Evolutionary conservation across 2,888 invertebrate species (phyloP).

Genomic region (Aspidiotus destructor): DNA sequence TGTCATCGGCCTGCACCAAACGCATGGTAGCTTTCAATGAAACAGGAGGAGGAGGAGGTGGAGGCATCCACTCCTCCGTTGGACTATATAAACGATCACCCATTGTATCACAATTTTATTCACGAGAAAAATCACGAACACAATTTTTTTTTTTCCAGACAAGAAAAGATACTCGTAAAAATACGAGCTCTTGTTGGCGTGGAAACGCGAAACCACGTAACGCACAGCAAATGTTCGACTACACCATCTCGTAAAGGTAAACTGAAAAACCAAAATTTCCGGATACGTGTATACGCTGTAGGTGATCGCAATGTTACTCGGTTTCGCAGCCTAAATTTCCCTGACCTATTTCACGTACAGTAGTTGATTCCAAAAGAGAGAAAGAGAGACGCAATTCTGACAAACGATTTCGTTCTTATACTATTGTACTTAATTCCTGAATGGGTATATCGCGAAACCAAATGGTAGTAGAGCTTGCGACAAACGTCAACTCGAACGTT

Average conservation of each 20-base stretch:
- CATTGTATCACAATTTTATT: constrained; percentile 15
- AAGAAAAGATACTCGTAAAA: not conserved
- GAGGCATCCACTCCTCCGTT: constrained; percentile 29
- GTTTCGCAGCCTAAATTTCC: constrained; percentile 16
- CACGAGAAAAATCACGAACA: constrained; percentile 1
- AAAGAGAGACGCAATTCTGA: not conserved
- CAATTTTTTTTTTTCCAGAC: not conserved
- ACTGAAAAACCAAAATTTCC: constrained; percentile 29
- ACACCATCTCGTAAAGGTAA: constrained; percentile 28
- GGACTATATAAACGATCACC: constrained; percentile 29
- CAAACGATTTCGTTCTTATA: not conserved
- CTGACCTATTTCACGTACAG: constrained; percentile 8
- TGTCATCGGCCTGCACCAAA: constrained; percentile 30
- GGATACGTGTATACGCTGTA: constrained; percentile 27
- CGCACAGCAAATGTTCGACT: constrained; percentile 3
- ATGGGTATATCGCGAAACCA: too few species aligned
- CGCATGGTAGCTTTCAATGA: constrained; percentile 24
- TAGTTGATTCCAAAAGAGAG: not conserved
- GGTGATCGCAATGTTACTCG: constrained; percentile 21
- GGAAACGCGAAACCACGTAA: constrained; percentile 13
- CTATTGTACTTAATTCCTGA: too few species aligned
- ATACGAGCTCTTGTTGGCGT: constrained; percentile 1
- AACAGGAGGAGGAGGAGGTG: constrained; percentile 25
- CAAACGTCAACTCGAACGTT: too few species aligned
- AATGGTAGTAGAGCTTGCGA: too few species aligned